A percentile compares a stretch with the other conserved stretches of the same genome.
These are phyloP conservation scores for Carpatolechia fugitivella DNA, from an alignment of 2,888 invertebrate species.

Conservation along the genomic window DNA sequence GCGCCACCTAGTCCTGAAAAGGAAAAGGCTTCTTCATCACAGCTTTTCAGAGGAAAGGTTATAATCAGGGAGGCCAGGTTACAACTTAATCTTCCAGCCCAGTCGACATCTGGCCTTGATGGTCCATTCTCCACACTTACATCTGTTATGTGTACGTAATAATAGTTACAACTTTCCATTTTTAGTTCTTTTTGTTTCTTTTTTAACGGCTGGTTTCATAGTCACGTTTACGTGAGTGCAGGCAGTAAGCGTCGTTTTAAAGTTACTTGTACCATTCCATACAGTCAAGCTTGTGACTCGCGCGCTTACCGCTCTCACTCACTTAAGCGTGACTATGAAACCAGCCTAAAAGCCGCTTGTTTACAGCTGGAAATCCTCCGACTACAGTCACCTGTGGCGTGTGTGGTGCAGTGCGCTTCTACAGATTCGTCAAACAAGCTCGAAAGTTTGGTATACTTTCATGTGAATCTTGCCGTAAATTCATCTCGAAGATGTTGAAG, in stretches of 20 bases:
- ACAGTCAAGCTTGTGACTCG: neutral
- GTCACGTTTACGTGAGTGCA: too few relatives aligned
- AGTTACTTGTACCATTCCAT: neutral
- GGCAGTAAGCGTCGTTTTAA: too few relatives aligned
- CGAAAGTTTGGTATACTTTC: slow-evolving; percentile 91
- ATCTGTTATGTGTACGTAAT: slow-evolving; percentile 61
- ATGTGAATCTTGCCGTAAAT: slow-evolving; percentile 92
- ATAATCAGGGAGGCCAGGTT: slow-evolving; percentile 84
- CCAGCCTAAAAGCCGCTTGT: neutral
- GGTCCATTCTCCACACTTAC: slow-evolving; percentile 82
- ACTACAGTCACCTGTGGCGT: slow-evolving; percentile 87
- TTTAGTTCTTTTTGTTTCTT: neutral
- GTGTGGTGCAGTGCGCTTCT: slow-evolving; percentile 87
- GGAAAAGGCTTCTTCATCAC: slow-evolving; percentile 66
- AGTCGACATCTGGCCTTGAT: slow-evolving; percentile 74
- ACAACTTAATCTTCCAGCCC: slow-evolving; percentile 75
- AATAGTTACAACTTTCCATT: neutral
- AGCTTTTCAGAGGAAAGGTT: slow-evolving; percentile 81
- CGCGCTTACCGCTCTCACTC: neutral
- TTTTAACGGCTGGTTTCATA: neutral
- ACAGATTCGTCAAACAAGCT: slow-evolving; percentile 87
- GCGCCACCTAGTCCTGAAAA: slow-evolving; percentile 67
- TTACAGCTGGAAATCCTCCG: slow-evolving; percentile 77
- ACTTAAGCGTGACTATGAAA: neutral
- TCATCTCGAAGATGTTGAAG: slow-evolving; percentile 90